Base-by-base conservation (phyloP, 2,888 invertebrate genomes). In the Aleiodes testaceus region DNA sequence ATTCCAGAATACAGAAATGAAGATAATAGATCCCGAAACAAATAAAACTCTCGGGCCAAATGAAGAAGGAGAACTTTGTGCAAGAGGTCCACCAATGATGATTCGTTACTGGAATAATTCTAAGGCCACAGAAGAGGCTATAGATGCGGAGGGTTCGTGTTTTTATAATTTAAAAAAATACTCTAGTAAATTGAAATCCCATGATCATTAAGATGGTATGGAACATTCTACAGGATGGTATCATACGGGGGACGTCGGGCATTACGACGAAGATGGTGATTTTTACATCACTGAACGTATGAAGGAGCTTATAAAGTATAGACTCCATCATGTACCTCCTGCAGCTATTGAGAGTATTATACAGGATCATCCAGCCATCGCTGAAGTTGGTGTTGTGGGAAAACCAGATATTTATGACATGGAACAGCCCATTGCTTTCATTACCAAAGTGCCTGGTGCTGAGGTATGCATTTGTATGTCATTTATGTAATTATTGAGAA, bases 211-310 rank as follows among this genome's bases (percentile, higher is more conserved):
- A 70, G 61, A 42, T 36, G 18, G 26, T 16, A 52, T 67, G 6
- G 16, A 59, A 20, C 49, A 42, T 63, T 69, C 42, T 65, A 64
- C 26, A 84, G 84, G 83, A 2, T 87, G 84, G 84, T n/a, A 84
- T 16, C 85, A 82, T n/a, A 78, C 84, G 0, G 87, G 87, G 7
- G 87, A 87, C 72, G 69, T 86, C 2, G 81, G 77, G 9, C 83
- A 83, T 53, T 80, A 79, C 36, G 81, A 84, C 30, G 80, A 84
- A 4, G 76, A 81, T 1, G 83, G 82, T 0, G 78, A 85, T 47
- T 9, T 86, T 1, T 86, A 79, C 12, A 76, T 85, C 30, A 53
- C 84, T 0, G 87, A 86, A 22, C 77, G 87, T 70, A 42, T 86
- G 1, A 84, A 85, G 55, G 85, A 84, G 36, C 42, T 86, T 9